Conservation (phyloP, 2,888 invertebrate species). For the Trachelus iudaicus region DNA sequence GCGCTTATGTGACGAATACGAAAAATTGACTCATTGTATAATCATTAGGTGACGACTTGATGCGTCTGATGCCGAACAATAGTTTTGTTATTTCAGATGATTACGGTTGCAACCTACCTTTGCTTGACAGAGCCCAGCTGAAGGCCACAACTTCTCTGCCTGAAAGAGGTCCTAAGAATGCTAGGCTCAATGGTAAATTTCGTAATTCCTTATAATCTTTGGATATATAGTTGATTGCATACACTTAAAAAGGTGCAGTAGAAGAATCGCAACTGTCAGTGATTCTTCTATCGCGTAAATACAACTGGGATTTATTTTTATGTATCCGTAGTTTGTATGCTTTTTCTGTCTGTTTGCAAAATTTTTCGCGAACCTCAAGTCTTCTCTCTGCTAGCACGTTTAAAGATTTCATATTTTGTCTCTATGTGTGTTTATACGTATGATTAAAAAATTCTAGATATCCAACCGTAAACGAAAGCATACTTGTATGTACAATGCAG, state of each 20-base stretch:
- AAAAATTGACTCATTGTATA: neutral
- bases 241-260: neutral
- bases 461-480: neutral
- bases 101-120: conserved; percentile 84
- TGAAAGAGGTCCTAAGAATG: conserved; percentile 88
- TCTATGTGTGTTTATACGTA: neutral
- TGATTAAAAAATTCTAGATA: neutral
- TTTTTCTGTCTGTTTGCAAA: neutral
- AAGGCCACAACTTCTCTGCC: conserved; percentile 84
- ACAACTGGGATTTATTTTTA: neutral
- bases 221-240: neutral
- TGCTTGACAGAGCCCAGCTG: conserved; percentile 78
- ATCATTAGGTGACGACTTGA: neutral
- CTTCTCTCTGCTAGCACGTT: neutral
- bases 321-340: neutral
- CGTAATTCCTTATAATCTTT: conserved; percentile 1
- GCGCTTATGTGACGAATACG: neutral
- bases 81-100: conserved; percentile 62
- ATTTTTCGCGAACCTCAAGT: neutral
- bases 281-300: too few relatives aligned
- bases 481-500: neutral
- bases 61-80: neutral
- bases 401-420: neutral
- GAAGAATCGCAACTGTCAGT: neutral
- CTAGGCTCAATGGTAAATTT: conserved; percentile 82